Percentiles rank a stretch among this genome's conserved stretches.
These are phyloP conservation scores for Pseudococcus viburni DNA, from an alignment of 2,888 invertebrate species.

Conservation along the genomic window DNA sequence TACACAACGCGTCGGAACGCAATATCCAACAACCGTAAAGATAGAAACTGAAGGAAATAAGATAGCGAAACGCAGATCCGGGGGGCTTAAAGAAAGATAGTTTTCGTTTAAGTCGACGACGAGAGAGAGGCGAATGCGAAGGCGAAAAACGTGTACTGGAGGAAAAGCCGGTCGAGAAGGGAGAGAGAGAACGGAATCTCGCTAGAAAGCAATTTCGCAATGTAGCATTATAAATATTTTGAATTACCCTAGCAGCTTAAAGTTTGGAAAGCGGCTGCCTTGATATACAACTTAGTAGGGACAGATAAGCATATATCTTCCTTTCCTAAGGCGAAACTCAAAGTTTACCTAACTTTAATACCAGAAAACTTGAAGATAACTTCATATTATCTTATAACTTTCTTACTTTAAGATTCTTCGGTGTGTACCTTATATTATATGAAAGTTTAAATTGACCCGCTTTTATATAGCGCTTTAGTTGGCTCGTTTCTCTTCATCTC, in stretches of 20 bases:
- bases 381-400: constrained; percentile 65
- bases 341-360: constrained; percentile 66
- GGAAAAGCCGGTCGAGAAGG: neutral
- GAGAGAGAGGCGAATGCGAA: neutral
- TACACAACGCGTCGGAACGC: constrained; percentile 51
- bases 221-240: constrained; percentile 65
- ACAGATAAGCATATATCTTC: constrained; percentile 65
- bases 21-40: constrained; percentile 63
- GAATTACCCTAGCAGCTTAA: constrained; percentile 64
- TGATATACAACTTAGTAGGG: constrained; percentile 63
- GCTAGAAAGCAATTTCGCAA: constrained; percentile 61
- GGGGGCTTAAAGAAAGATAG: constrained; percentile 54
- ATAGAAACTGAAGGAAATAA: constrained; percentile 62
- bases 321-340: constrained; percentile 64
- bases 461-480: constrained; percentile 65
- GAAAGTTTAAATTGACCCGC: constrained; percentile 66
- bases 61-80: constrained; percentile 58
- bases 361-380: constrained; percentile 63
- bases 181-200: constrained; percentile 12
- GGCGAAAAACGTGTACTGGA: neutral
- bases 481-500: constrained; percentile 65
- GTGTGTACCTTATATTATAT: constrained; percentile 64
- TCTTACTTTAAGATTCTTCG: constrained; percentile 65
- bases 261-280: constrained; percentile 57
- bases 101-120: constrained; percentile 26